These are phyloP conservation scores for Corvus cornix DNA, from an alignment of 2,113 vertebrate genomes.

Conservation along the genomic window DNA sequence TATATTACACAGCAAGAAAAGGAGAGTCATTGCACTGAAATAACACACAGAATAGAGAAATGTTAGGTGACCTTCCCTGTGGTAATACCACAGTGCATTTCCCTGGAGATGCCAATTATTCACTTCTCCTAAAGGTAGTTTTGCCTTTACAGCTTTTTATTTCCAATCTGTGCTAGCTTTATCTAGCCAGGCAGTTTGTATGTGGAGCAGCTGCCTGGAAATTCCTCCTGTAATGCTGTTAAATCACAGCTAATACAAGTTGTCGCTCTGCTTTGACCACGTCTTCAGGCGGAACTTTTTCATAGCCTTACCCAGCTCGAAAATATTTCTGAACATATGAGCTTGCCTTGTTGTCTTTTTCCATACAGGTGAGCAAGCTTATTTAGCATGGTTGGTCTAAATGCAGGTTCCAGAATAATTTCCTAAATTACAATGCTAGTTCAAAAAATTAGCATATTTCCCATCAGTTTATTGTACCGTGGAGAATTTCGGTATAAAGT, in stretches of 20 bases:
- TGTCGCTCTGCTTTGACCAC: background rate
- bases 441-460: background rate
- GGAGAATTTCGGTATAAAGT: background rate
- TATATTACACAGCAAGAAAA: background rate
- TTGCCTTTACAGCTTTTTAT: background rate
- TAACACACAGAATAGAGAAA: background rate
- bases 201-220: conserved; percentile 8
- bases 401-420: background rate
- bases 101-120: background rate
- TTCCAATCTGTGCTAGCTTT: conserved; percentile 2
- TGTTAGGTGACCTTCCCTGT: background rate
- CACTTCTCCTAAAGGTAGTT: background rate
- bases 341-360: background rate
- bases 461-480: background rate
- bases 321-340: background rate
- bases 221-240: conserved; percentile 28
- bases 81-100: background rate
- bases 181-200: conserved; percentile 5
- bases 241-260: conserved; percentile 15
- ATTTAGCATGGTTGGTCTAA: background rate
- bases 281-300: background rate
- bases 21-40: background rate
- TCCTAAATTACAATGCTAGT: background rate
- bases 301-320: background rate
- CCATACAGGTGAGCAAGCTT: background rate